Conservation (phyloP, 2,888 invertebrate genomes). For the Apantesis nais region DNA sequence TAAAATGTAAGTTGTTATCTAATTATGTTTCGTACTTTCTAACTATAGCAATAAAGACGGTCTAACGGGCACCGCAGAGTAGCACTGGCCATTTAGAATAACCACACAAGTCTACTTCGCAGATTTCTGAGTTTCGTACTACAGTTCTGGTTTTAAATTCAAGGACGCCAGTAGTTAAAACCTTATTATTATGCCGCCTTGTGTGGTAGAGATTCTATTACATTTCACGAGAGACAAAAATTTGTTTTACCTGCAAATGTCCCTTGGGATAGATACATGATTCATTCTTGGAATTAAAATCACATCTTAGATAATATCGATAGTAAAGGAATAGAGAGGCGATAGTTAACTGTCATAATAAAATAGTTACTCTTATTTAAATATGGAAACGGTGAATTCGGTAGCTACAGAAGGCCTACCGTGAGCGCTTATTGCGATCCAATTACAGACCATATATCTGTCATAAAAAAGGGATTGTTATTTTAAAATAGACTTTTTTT, state of each 20-base stretch:
- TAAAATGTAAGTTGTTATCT: background rate
- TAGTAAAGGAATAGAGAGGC: no score
- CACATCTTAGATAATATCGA: no score
- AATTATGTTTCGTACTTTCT: background rate
- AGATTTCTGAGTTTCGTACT: background rate
- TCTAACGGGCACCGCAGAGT: background rate
- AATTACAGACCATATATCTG: no score
- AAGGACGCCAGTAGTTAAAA: background rate
- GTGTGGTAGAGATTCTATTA: background rate
- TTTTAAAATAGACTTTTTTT: no score
- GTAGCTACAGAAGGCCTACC: no score
- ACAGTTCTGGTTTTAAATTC: background rate
- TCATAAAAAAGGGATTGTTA: no score
- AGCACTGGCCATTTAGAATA: background rate
- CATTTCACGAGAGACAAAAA: background rate
- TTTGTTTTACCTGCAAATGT: background rate
- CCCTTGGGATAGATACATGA: no score
- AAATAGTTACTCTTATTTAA: no score
- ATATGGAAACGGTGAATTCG: no score
- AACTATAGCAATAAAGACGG: background rate
- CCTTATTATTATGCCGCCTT: background rate
- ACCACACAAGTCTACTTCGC: background rate
- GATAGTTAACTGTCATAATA: no score
- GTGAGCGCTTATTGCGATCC: no score
- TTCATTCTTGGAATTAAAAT: no score